Evolutionary conservation across 2,113 vertebrate species (phyloP).

Genomic region (Megaceryle maxima): DNA sequence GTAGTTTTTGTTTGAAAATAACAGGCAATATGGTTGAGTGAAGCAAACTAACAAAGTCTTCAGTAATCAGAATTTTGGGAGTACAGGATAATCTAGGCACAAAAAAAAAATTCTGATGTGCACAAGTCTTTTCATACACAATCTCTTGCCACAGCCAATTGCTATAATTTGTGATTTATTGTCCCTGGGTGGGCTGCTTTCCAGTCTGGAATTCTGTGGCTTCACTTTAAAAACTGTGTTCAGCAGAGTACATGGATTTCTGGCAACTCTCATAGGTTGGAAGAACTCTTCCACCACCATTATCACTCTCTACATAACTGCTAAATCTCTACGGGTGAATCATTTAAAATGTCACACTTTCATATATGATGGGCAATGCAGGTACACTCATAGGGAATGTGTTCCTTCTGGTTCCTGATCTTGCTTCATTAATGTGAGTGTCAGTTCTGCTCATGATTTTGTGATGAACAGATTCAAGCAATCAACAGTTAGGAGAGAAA

Average conservation of each 20-base stretch:
- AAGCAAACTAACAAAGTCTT: not conserved
- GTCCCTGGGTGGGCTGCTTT: not conserved
- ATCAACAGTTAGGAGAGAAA: not conserved
- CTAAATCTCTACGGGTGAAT: not conserved
- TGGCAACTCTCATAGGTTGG: not conserved
- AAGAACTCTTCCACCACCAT: not conserved
- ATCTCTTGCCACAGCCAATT: not conserved
- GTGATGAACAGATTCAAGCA: not conserved
- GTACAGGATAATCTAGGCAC: not conserved
- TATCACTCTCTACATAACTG: not conserved
- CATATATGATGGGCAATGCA: not conserved
- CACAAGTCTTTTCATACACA: not conserved
- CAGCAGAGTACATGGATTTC: not conserved
- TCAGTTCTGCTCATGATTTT: not conserved
- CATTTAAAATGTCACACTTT: not conserved
- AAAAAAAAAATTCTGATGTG: not conserved
- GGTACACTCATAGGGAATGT: not conserved
- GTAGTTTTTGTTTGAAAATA: not conserved
- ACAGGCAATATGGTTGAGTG: not conserved
- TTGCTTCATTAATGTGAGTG: not conserved
- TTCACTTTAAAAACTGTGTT: not conserved
- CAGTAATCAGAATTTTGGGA: not conserved
- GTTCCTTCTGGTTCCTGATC: not conserved
- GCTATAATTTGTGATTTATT: not conserved
- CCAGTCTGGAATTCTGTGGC: not conserved